A percentile compares a stretch with the other conserved stretches of the same genome.
phyloP scores from a whole-genome alignment of 2,888 invertebrate genomes.

The Leuctra nigra region DNA sequence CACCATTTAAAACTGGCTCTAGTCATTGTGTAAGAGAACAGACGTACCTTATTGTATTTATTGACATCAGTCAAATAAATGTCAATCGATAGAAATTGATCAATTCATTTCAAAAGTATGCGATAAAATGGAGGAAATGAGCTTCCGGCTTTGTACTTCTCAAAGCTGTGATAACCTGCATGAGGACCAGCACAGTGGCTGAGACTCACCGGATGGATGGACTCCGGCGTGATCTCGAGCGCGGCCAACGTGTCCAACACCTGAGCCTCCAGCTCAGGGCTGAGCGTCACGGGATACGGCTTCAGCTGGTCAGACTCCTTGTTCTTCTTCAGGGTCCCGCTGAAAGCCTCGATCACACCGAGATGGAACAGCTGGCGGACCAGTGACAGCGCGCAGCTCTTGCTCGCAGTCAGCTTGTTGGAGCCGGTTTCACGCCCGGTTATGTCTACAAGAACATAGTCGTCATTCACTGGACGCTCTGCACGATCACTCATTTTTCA shows the following conservation, averaged over 20 bases:
- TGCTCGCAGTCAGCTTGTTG: constrained; percentile 94
- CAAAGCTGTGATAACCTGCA: too few relatives aligned
- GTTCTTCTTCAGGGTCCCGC: constrained; percentile 75
- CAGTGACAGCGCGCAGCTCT: constrained; percentile 91
- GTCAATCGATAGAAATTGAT: too few relatives aligned
- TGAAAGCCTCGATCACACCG: constrained; percentile 84
- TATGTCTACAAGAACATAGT: constrained; percentile 36
- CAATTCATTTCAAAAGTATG: too few relatives aligned
- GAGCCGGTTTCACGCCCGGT: constrained; percentile 88
- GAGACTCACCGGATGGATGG: constrained; percentile 27
- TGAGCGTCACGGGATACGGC: constrained; percentile 70
- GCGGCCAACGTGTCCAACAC: constrained; percentile 51
- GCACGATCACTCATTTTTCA: too few relatives aligned
- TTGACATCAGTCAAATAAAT: too few relatives aligned
- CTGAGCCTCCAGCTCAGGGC: constrained; percentile 59
- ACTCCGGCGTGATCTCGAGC: constrained; percentile 29
- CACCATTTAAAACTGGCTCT: too few relatives aligned
- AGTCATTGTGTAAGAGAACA: too few relatives aligned
- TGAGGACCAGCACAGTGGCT: neutral
- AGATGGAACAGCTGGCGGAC: constrained; percentile 93
- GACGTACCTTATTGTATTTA: too few relatives aligned
- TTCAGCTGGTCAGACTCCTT: constrained; percentile 68
- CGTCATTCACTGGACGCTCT: too few relatives aligned
- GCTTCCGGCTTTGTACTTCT: too few relatives aligned
- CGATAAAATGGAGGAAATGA: too few relatives aligned